A percentile compares a stretch with the other conserved stretches of the same genome.
Evolutionary conservation across 2,113 vertebrate species (phyloP).

Genomic region (Scophthalmus maximus): DNA sequence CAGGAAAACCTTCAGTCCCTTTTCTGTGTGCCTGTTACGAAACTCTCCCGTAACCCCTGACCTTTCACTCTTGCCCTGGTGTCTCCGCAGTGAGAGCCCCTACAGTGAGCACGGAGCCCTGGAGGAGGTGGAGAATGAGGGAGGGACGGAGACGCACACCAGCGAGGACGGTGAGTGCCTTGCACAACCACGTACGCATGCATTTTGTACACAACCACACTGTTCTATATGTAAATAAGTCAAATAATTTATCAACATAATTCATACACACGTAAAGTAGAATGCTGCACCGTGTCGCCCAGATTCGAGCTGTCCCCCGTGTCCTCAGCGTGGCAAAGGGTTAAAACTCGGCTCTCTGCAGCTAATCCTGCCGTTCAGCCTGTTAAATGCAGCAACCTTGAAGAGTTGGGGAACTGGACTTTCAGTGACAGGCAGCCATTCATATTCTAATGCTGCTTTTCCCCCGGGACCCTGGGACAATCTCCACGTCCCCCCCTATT

Average conservation of each 20-base stretch:
- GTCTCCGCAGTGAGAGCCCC: constrained; percentile 90
- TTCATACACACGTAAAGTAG: neutral
- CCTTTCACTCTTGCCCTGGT: neutral
- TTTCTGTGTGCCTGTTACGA: no score
- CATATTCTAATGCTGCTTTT: constrained; percentile 69
- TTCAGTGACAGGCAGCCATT: constrained; percentile 59
- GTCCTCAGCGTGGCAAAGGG: constrained; percentile 6
- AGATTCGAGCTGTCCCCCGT: neutral
- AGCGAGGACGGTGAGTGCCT: constrained; percentile 93
- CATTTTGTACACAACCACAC: neutral
- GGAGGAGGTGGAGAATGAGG: constrained; percentile 95
- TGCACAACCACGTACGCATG: neutral
- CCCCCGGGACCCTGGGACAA: constrained; percentile 1
- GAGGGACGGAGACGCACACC: constrained; percentile 93
- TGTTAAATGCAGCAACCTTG: constrained; percentile 60
- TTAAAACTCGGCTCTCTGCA: constrained; percentile 46
- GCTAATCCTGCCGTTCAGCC: constrained; percentile 73
- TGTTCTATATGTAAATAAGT: neutral
- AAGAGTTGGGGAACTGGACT: constrained; percentile 39
- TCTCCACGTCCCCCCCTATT: constrained; percentile 29
- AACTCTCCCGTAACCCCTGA: neutral
- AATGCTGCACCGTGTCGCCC: neutral
- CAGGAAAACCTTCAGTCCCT: no score
- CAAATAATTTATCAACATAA: no score
- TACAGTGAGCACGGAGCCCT: constrained; percentile 94